These are phyloP conservation scores for Condylura cristata DNA, from an alignment of 2,113 vertebrate species.

Conservation along the genomic window DNA sequence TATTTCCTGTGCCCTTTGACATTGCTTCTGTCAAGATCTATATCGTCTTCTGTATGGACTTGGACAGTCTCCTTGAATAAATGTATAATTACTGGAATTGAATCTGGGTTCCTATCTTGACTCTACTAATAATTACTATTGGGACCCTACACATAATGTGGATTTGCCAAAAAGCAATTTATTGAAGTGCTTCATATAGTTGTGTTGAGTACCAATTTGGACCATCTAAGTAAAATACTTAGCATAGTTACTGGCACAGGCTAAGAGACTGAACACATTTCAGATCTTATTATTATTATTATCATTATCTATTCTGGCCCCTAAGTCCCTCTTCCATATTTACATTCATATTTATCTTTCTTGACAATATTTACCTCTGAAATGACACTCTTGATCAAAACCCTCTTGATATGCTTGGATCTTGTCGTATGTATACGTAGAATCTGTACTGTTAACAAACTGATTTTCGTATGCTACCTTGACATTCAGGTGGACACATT, in stretches of 20 bases:
- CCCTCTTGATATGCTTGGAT: neutral
- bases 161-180: neutral
- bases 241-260: neutral
- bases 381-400: neutral
- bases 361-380: neutral
- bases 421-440: neutral
- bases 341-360: neutral
- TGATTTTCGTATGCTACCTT: neutral
- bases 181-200: neutral
- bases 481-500: rapidly evolving
- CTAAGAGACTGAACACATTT: neutral
- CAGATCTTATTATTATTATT: neutral
- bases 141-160: neutral
- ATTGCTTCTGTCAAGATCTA: neutral
- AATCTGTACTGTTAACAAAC: neutral
- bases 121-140: neutral
- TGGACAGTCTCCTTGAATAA: neutral
- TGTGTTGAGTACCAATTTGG: neutral
- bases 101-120: neutral
- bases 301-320: neutral
- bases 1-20: neutral
- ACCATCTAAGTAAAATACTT: neutral
- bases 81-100: neutral
- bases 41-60: neutral
- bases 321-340: neutral